phyloP scores from a whole-genome alignment of 92 coral and sea anemone species.

The Muricea muricata region DNA sequence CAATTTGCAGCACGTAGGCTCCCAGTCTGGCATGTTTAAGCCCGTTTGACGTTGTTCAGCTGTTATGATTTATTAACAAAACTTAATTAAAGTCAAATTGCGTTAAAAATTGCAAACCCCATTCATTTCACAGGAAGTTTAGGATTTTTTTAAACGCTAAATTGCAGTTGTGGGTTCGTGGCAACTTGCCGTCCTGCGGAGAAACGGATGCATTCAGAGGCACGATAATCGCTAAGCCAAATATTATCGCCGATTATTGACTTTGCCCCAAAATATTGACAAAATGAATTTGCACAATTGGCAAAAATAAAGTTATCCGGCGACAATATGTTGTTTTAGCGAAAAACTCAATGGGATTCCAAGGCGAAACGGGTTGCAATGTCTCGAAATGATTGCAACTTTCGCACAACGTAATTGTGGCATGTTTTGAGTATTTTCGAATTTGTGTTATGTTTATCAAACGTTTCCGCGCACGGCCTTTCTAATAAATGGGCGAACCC shows the following conservation, averaged over 20 bases:
- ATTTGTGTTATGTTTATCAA: not conserved
- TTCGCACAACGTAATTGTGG: no score
- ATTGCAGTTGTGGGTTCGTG: no score
- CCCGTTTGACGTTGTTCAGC: no score
- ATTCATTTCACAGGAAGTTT: not conserved
- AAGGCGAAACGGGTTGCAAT: no score
- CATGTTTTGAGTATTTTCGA: not conserved
- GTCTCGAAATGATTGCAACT: no score
- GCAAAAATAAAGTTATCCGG: not conserved
- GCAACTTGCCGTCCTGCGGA: no score
- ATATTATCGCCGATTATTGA: not conserved
- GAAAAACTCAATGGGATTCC: not conserved
- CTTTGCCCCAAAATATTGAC: not conserved
- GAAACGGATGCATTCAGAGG: not conserved
- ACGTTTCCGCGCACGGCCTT: not conserved
- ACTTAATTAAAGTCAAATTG: not conserved
- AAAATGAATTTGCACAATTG: conserved; percentile 8
- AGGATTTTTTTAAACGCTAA: not conserved
- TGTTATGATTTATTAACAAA: not conserved
- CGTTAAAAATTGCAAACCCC: not conserved
- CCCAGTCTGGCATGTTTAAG: no score
- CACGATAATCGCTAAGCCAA: not conserved
- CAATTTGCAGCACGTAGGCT: no score
- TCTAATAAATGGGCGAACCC: not conserved
- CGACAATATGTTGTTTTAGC: not conserved